Conservation (phyloP, 2,797 vertebrate genomes). For the Pristis pectinata region DNA sequence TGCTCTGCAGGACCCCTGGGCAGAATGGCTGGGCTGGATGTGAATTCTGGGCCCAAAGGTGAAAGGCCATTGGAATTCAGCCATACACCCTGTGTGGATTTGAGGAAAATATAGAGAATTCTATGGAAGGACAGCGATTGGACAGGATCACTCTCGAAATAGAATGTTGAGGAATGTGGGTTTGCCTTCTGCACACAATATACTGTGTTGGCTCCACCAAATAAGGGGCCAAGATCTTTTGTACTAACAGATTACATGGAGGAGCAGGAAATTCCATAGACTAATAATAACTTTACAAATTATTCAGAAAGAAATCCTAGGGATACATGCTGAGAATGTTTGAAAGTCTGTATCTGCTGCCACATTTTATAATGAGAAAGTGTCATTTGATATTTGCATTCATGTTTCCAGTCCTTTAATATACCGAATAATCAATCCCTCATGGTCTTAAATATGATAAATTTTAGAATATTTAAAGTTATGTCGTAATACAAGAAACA, state of each 20-base stretch:
- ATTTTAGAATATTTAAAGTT: background rate
- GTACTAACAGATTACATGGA: background rate
- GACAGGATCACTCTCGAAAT: background rate
- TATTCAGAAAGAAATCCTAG: conserved; percentile 32
- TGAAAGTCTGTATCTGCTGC: background rate
- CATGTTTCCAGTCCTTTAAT: background rate
- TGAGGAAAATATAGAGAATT: background rate
- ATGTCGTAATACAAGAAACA: background rate
- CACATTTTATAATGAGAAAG: background rate
- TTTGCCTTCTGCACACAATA: background rate
- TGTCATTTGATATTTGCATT: background rate
- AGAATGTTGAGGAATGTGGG: background rate
- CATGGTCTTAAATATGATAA: background rate
- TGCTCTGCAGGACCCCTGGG: background rate
- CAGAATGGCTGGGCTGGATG: background rate
- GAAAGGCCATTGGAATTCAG: background rate
- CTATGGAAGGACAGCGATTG: background rate
- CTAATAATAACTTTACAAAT: conserved; percentile 15
- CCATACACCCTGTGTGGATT: background rate
- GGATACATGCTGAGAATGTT: background rate
- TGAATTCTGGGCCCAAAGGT: background rate
- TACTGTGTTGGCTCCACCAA: background rate
- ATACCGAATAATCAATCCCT: background rate
- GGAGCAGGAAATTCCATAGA: conserved; percentile 13
- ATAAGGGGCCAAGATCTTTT: background rate